Base-by-base conservation (phyloP, 2,797 vertebrate genomes). In the Eulemur coronatus region DNA sequence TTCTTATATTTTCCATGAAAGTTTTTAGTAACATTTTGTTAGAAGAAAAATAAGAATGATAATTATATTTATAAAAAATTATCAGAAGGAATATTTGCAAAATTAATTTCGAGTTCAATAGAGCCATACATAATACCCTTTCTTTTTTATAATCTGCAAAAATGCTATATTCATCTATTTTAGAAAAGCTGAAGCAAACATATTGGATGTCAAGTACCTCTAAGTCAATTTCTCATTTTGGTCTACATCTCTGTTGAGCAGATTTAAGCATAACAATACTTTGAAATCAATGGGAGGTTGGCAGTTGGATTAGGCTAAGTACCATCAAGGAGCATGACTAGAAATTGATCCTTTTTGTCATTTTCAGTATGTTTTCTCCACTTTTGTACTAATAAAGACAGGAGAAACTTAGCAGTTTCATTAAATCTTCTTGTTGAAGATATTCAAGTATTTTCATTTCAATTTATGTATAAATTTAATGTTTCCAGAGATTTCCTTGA, bases 221-320 rank as follows among this genome's bases (percentile, higher is more conserved):
- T 70, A 43, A 91, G 67, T 95, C 57, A 86, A 18, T 93, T 96
- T 96, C 73, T 95, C 38, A 95, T 85, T 93, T 96, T 88, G 10
- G 11, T 81, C 48, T 81, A 6, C 17, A 78, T 88, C 20, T 96
- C 73, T 95, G 24, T n/a, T 78, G 35, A 70, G 81, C 48, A 41
- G 41, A 78, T 76, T n/a, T 69, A 48, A 90, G 41, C 57, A 43
- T 12, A 90, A 13, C 90, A 38, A 97, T 90, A 24, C 12, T 84
- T 65, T 94, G 55, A 72, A 90, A 96, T 94, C 92, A 96, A 70
- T 91, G 41, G 4, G 4, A 92, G 24, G 18, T 26, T 94, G 67
- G n/a, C 61, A 89, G 38, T 85, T 82, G 81, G 38, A 86, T 91
- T 89, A 95, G 18, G 18, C 41, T 94, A 20, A 85, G 28, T 75